Evolutionary conservation across 1,140 invertebrate genomes (phyloP), one percentile per base, ranked within the genome.

Genomic region (Bactericera cockerelli): DNA sequence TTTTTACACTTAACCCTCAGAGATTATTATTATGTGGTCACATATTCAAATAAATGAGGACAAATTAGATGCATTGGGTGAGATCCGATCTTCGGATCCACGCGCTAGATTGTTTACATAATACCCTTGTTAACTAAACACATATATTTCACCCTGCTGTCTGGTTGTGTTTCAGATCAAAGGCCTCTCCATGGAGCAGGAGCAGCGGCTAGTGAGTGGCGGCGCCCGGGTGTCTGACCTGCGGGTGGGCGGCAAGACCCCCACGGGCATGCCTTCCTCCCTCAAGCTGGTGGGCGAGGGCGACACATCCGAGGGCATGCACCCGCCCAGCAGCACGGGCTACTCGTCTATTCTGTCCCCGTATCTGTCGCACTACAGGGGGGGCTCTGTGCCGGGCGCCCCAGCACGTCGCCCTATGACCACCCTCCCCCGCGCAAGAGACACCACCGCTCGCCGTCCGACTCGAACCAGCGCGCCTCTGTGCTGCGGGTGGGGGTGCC

Each of bases 161-260:
- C 28, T 62, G 16, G 28, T 28, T 59, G 36, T 61, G 36, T 63
- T 70, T 31, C 65, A 85, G 82, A 83, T 87, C 42, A 87, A 87
- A 71, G 84, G 84, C 59, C 69, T 87, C 65, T 86, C 83, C 67
- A 83, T 86, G 65, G 83, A 86, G 69, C 83, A 84, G 66, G 83
- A 84, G 63, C n/a, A n/a, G n/a, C 83, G 83, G 65, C 66, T 85
- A 68, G 81, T 82, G 26, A 79, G 81, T 42, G 21, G 25, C 55
- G 14, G 56, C 14, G 16, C 28, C 28, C 28, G 28, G 4, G 28
- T 31, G 28, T 19, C 59, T 66, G 63, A 67, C 68, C 56, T 63
- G 59, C 60, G 60, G 59, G 56, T 59, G 56, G 25, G 58, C 54
- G 57, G 56, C 49, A 14, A 54, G 55, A 22, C 53, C 56, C 24